These are phyloP conservation scores for Drosophila conformis DNA, from an alignment of 2,888 invertebrate species.

Conservation along the genomic window DNA sequence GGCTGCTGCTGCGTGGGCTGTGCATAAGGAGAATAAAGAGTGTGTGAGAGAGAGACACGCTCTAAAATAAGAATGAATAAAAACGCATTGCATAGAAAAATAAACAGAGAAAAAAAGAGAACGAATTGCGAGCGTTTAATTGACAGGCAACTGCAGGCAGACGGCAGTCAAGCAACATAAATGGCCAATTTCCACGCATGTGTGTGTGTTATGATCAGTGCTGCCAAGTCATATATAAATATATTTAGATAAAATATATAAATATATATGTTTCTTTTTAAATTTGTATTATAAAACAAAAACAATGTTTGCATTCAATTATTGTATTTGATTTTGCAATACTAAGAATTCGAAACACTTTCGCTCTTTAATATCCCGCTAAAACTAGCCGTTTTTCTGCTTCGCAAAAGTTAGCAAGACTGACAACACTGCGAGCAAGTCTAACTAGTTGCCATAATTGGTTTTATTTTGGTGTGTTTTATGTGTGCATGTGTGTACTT, in stretches of 20 bases:
- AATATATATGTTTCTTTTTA: not conserved
- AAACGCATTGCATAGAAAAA: conserved; percentile 21
- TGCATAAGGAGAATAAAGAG: not conserved
- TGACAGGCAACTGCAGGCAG: conserved; percentile 44
- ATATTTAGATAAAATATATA: no score
- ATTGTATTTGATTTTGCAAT: not conserved
- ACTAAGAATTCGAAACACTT: not conserved
- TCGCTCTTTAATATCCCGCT: not conserved
- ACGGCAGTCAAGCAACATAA: conserved; percentile 36
- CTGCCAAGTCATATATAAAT: not conserved
- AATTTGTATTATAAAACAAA: not conserved
- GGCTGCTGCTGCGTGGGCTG: conserved; percentile 19
- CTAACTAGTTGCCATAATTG: conserved; percentile 61
- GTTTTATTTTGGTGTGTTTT: conserved; percentile 15
- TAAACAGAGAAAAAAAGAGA: conserved; percentile 20
- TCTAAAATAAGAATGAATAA: not conserved
- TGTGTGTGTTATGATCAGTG: conserved; percentile 12
- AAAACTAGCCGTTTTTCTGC: conserved; percentile 2
- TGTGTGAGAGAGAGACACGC: not conserved
- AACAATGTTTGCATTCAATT: not conserved
- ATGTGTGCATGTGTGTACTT: conserved; percentile 5
- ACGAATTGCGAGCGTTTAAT: conserved; percentile 45
- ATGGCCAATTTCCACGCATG: conserved; percentile 46
- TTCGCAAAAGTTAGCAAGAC: not conserved
- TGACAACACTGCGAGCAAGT: conserved; percentile 32